Base-by-base conservation (phyloP, 1,140 invertebrate species). In the Scaptomyza graminum region DNA sequence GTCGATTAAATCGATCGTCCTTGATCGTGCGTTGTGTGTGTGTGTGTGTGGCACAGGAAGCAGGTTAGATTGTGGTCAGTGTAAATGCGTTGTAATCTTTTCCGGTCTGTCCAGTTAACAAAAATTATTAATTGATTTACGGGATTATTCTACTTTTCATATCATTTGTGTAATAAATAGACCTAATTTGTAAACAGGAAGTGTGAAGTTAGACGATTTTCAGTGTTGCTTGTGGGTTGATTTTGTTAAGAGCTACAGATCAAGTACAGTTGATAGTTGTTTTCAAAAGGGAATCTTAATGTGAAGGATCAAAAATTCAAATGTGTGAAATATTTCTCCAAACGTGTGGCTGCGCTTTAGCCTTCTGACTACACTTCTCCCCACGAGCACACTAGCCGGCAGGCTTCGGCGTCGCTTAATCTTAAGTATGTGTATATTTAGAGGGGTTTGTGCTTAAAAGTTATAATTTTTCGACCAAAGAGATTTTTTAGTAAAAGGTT, bases 81-180 rank as follows among this genome's bases (percentile, higher is more conserved):
- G 7, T 1, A 44, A 15, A 28, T 12, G 46, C n/a, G 15, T 37
- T 22, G 44, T 79, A 83, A 88, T 88, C 79, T 71, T 72, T 88
- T 88, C 84, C 84, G 83, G 83, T 67, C 54, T 43, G 37, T 8
- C 41, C 41, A 55, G 34, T 7, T 15, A 34, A 11, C 51, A 62
- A 31, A 31, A 31, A 57, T 79, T 79, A 88, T 83, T 79, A 76
- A 87, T 88, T 72, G 74, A 66, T 50, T 54, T 51, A 34, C 11
- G 16, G 60, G 59, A 57, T 74, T 64, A 54, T 25, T 52, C 5
- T 31, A 55, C 39, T 67, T 51, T 37, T 31, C 12, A 44, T 68
- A 44, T 50, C 39, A 51, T 34, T 50, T 49, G 49, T 65, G 12
- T 57, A 18, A 61, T 57, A 51, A 61, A 60, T 67, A 25, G 64